Evolutionary conservation across 2,888 invertebrate genomes (phyloP), one percentile per base, ranked within the genome.

Genomic region (Callosobruchus maculatus): DNA sequence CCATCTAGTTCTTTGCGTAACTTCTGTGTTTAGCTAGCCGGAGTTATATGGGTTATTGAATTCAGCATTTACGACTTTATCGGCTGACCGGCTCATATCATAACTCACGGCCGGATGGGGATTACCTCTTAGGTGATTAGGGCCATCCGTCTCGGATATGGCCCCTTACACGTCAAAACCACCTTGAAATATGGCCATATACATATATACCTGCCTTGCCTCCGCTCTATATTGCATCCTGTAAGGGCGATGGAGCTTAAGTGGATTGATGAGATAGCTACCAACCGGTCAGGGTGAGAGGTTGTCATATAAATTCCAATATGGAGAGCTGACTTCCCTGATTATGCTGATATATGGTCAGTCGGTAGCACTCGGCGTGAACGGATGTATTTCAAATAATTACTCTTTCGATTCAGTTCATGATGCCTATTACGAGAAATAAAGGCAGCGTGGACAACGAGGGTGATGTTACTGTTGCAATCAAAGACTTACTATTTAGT

Each of bases 101-200:
- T 87, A 87, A 87, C 85, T 87, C 86, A 86, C 49, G 49, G 81
- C 80, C 82, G 81, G 84, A 83, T 83, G 83, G 85, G 83, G 83
- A 85, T 85, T 85, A 85, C 85, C 87, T 87, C 85, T 87, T 87
- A 87, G 85, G 86, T 86, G 86, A 87, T 87, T 87, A 86, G 85
- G 85, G 84, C 83, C 80, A 86, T 87, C 82, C 83, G 83, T 86
- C 84, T 85, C 83, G 81, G 83, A 85, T 85, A 86, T 85, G 81
- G 84, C 83, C 81, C 78, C 49, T 78, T 73, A 73, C 78, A 78
- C 77, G 81, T 82, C 82, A 82, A 82, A 82, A 82, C 68, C 77
- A 79, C 78, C 77, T 80, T 81, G 80, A 81, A 82, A 82, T 81
- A 82, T 81, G 79, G 81, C 82, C 79, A 80, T 75, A 79, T 78